Evolutionary conservation across 2,113 vertebrate genomes (phyloP).

Genomic region (Bambusicola thoracicus): DNA sequence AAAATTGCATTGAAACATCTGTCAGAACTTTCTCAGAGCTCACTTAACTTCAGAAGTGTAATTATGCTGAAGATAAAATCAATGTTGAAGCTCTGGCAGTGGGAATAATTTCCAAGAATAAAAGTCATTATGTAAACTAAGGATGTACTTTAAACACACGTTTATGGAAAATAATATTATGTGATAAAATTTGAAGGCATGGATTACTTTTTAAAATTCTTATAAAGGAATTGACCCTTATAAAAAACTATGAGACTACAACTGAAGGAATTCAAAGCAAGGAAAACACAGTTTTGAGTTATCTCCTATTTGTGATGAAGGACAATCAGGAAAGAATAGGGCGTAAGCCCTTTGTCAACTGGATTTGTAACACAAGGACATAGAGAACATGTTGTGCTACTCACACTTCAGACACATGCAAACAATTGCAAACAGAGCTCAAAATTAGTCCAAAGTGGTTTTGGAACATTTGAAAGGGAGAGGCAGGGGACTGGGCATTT

Average conservation of each 20-base stretch:
- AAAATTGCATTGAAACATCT: background rate
- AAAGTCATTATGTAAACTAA: background rate
- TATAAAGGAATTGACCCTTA: background rate
- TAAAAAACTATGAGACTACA: background rate
- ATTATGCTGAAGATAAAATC: background rate
- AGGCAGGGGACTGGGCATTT: background rate
- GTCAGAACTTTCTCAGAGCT: background rate
- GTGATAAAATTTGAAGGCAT: background rate
- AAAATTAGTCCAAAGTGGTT: slow-evolving; percentile 43
- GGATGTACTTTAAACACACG: fast-evolving
- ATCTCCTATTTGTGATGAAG: slow-evolving; percentile 11
- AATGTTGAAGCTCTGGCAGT: background rate
- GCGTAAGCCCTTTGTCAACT: background rate
- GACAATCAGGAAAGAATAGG: slow-evolving; percentile 4
- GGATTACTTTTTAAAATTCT: background rate
- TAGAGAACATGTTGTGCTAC: slow-evolving; percentile 26
- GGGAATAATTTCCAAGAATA: background rate
- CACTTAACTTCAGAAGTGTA: background rate
- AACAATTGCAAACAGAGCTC: slow-evolving; percentile 7
- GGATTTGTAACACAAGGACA: slow-evolving; percentile 21
- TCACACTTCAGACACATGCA: background rate
- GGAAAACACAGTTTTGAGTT: background rate
- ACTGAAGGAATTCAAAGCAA: background rate
- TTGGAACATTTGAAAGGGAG: background rate
- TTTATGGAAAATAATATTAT: background rate